These are phyloP conservation scores for Heteronetta atricapilla DNA, from an alignment of 2,113 vertebrate species.

Conservation along the genomic window DNA sequence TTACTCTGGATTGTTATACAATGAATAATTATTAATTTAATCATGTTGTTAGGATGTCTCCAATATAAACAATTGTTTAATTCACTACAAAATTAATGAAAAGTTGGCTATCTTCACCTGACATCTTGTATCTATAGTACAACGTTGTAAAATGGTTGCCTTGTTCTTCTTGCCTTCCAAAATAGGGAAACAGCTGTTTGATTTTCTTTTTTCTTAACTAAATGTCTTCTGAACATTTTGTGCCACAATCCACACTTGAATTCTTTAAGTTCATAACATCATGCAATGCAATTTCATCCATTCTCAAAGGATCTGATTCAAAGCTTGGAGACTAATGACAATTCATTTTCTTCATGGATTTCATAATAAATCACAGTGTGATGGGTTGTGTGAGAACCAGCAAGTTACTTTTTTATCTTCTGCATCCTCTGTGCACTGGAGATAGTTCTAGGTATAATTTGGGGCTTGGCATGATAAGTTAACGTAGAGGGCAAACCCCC, in stretches of 20 bases:
- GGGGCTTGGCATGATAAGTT: background rate
- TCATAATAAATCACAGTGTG: background rate
- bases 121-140: background rate
- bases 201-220: background rate
- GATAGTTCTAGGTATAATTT: background rate
- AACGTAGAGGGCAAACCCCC: background rate
- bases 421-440: background rate
- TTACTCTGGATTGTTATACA: conserved; percentile 3
- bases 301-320: background rate
- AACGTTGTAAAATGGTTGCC: background rate
- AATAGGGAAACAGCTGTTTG: background rate
- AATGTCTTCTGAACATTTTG: background rate
- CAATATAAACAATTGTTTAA: conserved; percentile 35
- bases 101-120: background rate
- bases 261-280: background rate
- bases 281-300: background rate
- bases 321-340: background rate
- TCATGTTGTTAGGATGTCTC: background rate
- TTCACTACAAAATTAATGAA: background rate
- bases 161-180: background rate
- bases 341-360: background rate
- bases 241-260: background rate
- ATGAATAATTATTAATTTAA: conserved; percentile 34
- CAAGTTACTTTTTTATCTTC: background rate
- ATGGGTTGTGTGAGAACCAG: background rate